A percentile compares a stretch with the other conserved stretches of the same genome.
Evolutionary conservation across 2,113 vertebrate genomes (phyloP).

Genomic region (Xenopus tropicalis): DNA sequence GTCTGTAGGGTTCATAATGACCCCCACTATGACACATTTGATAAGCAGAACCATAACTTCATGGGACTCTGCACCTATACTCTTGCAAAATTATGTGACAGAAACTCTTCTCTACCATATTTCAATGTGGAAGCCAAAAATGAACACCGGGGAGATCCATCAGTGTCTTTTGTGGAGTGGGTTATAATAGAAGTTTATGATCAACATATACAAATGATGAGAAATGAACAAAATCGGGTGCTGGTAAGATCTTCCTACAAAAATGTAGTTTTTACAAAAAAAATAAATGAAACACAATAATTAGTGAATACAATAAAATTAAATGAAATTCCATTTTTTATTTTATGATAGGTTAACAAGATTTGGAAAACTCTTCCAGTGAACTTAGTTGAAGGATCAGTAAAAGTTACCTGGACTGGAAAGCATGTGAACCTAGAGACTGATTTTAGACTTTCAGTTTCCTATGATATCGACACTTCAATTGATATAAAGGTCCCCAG

Average conservation of each 20-base stretch:
- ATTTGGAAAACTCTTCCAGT: conserved; percentile 69
- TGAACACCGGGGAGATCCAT: conserved; percentile 49
- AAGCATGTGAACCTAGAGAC: conserved; percentile 55
- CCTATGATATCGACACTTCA: conserved; percentile 53
- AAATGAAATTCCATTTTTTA: neutral
- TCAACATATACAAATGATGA: conserved; percentile 57
- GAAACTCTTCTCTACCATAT: conserved; percentile 48
- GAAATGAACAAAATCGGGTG: conserved; percentile 49
- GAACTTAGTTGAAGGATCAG: conserved; percentile 43
- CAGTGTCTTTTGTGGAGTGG: conserved; percentile 53
- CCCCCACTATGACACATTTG: conserved; percentile 65
- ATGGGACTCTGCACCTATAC: conserved; percentile 62
- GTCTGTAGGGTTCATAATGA: conserved; percentile 61
- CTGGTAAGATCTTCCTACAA: conserved; percentile 59
- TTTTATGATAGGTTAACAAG: conserved; percentile 62
- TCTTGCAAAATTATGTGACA: conserved; percentile 60
- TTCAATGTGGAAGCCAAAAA: conserved; percentile 66
- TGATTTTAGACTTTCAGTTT: conserved; percentile 58
- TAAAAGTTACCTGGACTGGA: conserved; percentile 53
- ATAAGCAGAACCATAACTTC: conserved; percentile 63
- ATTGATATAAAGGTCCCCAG: conserved; percentile 59
- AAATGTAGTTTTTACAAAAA: neutral
- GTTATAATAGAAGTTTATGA: conserved; percentile 54
- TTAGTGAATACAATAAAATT: neutral
- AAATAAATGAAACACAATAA: neutral